Percentiles rank a stretch among this genome's conserved stretches.
These are phyloP conservation scores for Junonia oenone DNA, from an alignment of 2,888 invertebrate genomes.

Conservation along the genomic window DNA sequence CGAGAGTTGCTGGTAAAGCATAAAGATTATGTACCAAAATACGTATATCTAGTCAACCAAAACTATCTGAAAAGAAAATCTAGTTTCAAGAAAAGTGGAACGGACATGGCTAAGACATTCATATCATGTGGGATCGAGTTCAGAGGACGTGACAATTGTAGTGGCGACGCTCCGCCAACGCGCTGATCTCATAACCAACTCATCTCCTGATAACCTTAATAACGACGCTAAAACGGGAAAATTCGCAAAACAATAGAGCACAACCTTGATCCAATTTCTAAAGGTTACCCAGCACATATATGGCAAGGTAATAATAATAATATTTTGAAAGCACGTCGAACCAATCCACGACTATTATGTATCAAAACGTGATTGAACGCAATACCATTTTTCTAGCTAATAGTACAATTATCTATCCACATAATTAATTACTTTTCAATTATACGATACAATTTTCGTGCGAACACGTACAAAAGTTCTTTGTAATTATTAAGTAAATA, in stretches of 20 bases:
- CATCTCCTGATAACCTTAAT: slow-evolving; percentile 26
- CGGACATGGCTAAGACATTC: slow-evolving; percentile 14
- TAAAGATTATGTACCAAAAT: too few relatives aligned
- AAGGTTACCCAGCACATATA: slow-evolving; percentile 12
- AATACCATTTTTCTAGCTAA: not conserved
- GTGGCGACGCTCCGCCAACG: slow-evolving; percentile 46
- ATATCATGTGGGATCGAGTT: slow-evolving; percentile 31
- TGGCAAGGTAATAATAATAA: not conserved
- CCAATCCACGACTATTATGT: not conserved
- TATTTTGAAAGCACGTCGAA: not conserved
- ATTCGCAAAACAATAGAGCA: slow-evolving; percentile 5
- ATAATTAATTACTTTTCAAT: not conserved
- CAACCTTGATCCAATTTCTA: slow-evolving; percentile 16
- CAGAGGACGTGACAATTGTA: slow-evolving; percentile 65
- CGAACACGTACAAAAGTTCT: not conserved
- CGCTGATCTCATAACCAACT: slow-evolving; percentile 28
- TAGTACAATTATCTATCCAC: not conserved
- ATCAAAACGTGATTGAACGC: not conserved
- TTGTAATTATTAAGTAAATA: not conserved
- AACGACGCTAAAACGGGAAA: slow-evolving; percentile 12
- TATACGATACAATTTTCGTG: not conserved
- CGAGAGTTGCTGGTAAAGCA: too few relatives aligned
- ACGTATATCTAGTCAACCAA: too few relatives aligned
- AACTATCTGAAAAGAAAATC: not conserved
- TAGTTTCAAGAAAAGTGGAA: slow-evolving; percentile 14